These are phyloP conservation scores for Rhynchonycteris naso DNA, from an alignment of 2,797 vertebrate species.

Conservation along the genomic window DNA sequence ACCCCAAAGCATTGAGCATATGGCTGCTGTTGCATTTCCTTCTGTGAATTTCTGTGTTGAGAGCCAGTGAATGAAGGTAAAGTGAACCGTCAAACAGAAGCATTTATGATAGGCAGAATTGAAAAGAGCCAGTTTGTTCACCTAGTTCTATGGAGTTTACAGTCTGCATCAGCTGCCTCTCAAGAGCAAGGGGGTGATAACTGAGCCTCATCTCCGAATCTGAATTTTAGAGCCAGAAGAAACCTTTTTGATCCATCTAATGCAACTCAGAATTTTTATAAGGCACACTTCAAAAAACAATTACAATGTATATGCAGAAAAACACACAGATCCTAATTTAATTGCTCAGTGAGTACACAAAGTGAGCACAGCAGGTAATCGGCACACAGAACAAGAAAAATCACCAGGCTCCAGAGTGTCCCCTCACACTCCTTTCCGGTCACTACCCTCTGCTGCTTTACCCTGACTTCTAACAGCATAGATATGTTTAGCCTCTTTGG, in stretches of 20 bases:
- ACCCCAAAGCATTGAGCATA: neutral
- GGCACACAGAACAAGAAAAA: neutral
- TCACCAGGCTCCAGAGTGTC: neutral
- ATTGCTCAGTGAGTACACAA: neutral
- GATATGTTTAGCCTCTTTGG: neutral
- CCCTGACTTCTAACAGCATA: neutral
- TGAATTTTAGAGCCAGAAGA: neutral
- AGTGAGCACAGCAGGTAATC: neutral
- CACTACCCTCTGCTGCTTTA: accelerated
- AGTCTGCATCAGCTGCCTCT: neutral
- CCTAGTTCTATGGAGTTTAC: neutral
- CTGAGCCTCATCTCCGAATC: neutral
- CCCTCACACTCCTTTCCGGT: no score
- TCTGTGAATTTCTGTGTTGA: neutral
- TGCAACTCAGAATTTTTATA: neutral
- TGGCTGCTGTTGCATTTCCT: neutral
- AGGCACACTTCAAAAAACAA: neutral
- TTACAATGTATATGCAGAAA: neutral
- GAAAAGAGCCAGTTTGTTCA: neutral
- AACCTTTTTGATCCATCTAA: neutral
- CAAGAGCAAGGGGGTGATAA: neutral
- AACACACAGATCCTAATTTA: neutral
- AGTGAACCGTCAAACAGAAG: neutral
- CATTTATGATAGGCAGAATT: neutral
- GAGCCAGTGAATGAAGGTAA: neutral